Evolutionary conservation across 2,797 vertebrate genomes (phyloP).

Genomic region (Oreortyx pictus): DNA sequence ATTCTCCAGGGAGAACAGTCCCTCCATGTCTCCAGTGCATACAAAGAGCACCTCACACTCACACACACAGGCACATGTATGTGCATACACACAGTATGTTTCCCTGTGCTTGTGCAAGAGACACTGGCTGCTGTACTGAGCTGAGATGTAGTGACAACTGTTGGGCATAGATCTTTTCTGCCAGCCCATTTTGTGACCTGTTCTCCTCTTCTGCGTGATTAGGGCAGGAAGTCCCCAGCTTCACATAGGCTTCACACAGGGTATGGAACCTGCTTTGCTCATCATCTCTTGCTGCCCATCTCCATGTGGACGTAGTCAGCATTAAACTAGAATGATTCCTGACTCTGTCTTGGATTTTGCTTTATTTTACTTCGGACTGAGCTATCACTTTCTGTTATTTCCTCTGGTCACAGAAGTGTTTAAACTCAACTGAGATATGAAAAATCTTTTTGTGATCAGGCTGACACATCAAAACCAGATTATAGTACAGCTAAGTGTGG

Average conservation of each 20-base stretch:
- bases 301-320: accelerated
- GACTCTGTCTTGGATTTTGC: neutral
- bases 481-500: neutral
- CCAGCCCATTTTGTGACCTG: neutral
- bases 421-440: neutral
- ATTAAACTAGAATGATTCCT: neutral
- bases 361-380: neutral
- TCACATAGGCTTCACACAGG: neutral
- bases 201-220: neutral
- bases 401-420: neutral
- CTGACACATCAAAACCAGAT: neutral
- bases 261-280: neutral
- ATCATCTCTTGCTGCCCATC: neutral
- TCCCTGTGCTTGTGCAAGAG: neutral
- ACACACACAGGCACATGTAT: neutral
- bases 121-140: neutral
- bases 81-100: neutral
- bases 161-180: neutral
- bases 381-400: neutral
- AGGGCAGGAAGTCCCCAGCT: neutral
- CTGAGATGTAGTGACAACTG: neutral
- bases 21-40: neutral
- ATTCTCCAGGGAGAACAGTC: neutral
- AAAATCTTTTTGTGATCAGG: neutral
- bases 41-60: too few species aligned